Percentiles rank a stretch among this genome's conserved stretches.
phyloP scores from a whole-genome alignment of 2,888 invertebrate species.

The Dyspetes luteomarginatus region DNA sequence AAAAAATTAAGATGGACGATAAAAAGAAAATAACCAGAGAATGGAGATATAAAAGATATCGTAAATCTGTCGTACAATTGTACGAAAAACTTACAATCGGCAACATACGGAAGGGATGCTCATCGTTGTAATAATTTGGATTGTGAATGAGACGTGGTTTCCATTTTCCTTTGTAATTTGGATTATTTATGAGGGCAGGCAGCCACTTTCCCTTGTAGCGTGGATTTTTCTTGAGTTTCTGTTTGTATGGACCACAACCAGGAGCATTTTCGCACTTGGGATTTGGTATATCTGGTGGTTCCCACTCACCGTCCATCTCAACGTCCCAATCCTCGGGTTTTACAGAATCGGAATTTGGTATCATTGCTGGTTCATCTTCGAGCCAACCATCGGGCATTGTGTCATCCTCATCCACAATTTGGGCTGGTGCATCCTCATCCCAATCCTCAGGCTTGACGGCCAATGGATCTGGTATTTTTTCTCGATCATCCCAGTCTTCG shows the following conservation, averaged over 20 bases:
- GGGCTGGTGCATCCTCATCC: conserved; percentile 97
- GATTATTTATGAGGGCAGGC: conserved; percentile 94
- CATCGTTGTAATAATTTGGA: conserved; percentile 96
- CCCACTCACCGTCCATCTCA: conserved; percentile 99
- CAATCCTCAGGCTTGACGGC: conserved; percentile 97
- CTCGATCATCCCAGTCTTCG: conserved; percentile 97
- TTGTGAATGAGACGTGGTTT: conserved; percentile 93
- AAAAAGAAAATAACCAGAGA: no score
- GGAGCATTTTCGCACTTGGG: conserved; percentile 90
- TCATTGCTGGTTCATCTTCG: conserved; percentile 94
- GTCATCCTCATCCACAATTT: conserved; percentile 93
- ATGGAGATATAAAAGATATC: no score
- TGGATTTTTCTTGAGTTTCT: conserved; percentile 94
- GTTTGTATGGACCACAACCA: conserved; percentile 97
- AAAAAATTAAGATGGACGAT: conserved; percentile 20
- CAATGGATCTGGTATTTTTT: conserved; percentile 94
- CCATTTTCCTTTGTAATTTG: conserved; percentile 98
- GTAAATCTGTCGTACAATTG: neutral
- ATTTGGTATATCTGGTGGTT: conserved; percentile 96
- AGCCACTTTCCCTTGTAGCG: conserved; percentile 97
- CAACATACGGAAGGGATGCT: conserved; percentile 94
- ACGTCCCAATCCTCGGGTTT: conserved; percentile 98
- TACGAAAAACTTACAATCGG: conserved; percentile 90
- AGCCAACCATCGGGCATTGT: conserved; percentile 96
- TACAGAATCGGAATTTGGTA: conserved; percentile 93